Percentiles rank a stretch among this genome's conserved stretches.
phyloP scores from a whole-genome alignment of 2,888 invertebrate genomes.

The Carcina quercana region DNA sequence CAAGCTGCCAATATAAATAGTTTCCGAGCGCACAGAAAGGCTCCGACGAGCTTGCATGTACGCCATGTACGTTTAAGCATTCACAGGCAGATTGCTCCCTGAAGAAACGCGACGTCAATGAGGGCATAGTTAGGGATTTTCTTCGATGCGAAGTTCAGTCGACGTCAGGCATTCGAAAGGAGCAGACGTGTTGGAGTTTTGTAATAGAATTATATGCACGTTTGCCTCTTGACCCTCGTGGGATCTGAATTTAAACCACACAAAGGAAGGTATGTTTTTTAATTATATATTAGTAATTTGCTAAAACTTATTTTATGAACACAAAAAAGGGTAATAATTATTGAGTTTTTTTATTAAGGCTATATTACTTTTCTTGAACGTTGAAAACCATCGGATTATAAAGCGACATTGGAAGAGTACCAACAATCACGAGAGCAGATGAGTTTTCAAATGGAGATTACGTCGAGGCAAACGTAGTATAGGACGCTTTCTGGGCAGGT shows the following conservation, averaged over 20 bases:
- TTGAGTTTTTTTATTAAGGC: too few relatives aligned
- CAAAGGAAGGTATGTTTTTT: conserved; percentile 18
- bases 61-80: conserved; percentile 34
- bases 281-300: neutral
- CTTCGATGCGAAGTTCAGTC: conserved; percentile 20
- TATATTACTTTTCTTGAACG: too few relatives aligned
- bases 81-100: conserved; percentile 28
- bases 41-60: conserved; percentile 33
- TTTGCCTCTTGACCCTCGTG: too few relatives aligned
- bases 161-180: conserved; percentile 21
- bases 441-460: too few relatives aligned
- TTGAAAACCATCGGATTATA: neutral
- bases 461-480: too few relatives aligned
- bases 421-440: too few relatives aligned
- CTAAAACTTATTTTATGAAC: neutral
- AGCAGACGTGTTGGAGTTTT: conserved; percentile 19
- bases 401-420: too few relatives aligned
- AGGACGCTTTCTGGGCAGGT: too few relatives aligned
- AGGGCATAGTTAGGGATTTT: conserved; percentile 25
- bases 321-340: too few relatives aligned
- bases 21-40: conserved; percentile 29
- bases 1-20: conserved; percentile 45
- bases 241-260: too few relatives aligned
- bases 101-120: conserved; percentile 19
- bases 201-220: too few relatives aligned